A percentile compares a stretch with the other conserved stretches of the same genome.
Evolutionary conservation across 2,888 invertebrate genomes (phyloP).

Genomic region (Agapostemon virescens): DNA sequence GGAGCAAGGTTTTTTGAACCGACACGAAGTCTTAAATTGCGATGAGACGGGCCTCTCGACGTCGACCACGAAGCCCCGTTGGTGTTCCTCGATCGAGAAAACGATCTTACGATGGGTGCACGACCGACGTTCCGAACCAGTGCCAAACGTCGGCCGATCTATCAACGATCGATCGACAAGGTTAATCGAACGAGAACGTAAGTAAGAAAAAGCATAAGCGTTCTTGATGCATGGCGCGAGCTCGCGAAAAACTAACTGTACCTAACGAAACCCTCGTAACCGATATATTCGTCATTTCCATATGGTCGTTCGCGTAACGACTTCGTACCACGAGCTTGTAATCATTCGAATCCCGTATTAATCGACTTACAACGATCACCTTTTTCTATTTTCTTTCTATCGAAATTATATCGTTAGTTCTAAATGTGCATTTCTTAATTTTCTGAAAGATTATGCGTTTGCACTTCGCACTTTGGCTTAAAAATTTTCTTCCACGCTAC

Average conservation of each 20-base stretch:
- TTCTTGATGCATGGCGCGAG: background rate
- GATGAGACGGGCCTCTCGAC: background rate
- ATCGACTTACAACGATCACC: background rate
- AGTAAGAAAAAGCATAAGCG: conserved; percentile 8
- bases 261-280: conserved; percentile 1
- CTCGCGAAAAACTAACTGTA: conserved; percentile 6
- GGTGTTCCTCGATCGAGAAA: conserved; percentile 3
- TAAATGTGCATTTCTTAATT: background rate
- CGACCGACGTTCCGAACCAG: background rate
- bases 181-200: conserved; percentile 13
- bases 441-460: background rate
- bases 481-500: background rate
- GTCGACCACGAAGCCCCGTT: background rate
- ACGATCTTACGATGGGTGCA: background rate
- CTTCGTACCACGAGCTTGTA: background rate
- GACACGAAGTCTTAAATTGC: background rate
- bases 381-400: background rate
- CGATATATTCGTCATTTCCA: background rate
- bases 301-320: background rate
- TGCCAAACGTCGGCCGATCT: background rate
- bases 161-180: background rate
- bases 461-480: background rate
- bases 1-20: conserved; percentile 24
- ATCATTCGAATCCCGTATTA: background rate
- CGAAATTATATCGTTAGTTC: background rate